A percentile compares a stretch with the other conserved stretches of the same genome.
These are phyloP conservation scores for Mormyrus iriodes DNA, from an alignment of 2,113 vertebrate species.

Conservation along the genomic window DNA sequence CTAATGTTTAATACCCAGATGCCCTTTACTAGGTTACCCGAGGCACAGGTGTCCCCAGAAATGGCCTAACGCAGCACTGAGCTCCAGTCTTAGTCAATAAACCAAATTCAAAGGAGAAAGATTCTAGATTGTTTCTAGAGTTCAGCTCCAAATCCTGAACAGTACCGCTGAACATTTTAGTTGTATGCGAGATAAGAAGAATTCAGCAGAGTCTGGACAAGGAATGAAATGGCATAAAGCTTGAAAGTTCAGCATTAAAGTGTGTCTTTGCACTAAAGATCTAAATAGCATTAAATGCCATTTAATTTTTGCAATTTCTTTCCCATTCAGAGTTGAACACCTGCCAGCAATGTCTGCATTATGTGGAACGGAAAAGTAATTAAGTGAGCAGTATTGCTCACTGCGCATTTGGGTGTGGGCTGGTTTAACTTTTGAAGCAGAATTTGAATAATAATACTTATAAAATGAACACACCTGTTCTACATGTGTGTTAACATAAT, in stretches of 20 bases:
- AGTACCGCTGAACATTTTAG: background rate
- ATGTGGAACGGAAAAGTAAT: background rate
- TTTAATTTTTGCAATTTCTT: background rate
- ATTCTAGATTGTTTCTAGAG: background rate
- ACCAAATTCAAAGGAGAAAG: background rate
- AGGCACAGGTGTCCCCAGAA: background rate
- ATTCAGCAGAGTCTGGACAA: background rate
- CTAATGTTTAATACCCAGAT: background rate
- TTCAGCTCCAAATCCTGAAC: background rate
- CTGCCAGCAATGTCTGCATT: background rate
- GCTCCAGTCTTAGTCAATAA: background rate
- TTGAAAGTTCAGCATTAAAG: background rate
- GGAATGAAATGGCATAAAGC: background rate
- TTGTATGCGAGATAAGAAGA: background rate
- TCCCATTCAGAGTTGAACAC: background rate
- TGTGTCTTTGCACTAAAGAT: background rate
- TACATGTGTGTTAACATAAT: background rate
- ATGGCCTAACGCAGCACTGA: background rate
- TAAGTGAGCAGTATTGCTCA: background rate
- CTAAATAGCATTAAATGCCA: background rate
- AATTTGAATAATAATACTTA: background rate
- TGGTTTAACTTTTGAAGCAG: background rate
- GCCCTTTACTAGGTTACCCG: background rate
- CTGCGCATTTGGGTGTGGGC: background rate
- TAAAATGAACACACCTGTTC: constrained; percentile 2